Evolutionary conservation across 2,797 vertebrate species (phyloP).

Genomic region (Tamandua tetradactyla): DNA sequence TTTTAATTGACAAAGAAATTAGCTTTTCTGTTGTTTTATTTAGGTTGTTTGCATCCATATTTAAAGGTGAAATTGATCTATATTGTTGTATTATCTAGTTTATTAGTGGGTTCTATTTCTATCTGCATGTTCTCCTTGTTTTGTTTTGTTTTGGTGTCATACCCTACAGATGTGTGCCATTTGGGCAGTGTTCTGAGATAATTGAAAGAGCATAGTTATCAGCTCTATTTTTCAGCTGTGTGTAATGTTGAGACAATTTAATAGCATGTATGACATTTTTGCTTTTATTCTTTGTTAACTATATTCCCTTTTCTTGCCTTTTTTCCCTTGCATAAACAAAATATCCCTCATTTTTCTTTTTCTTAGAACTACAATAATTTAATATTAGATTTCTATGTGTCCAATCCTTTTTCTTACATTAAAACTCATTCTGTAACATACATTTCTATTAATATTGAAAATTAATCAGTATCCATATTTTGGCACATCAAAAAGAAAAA

Average conservation of each 20-base stretch:
- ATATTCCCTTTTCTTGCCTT: not conserved
- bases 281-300: not conserved
- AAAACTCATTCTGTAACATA: not conserved
- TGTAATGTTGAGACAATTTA: not conserved
- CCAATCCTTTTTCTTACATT: not conserved
- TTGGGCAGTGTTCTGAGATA: not conserved
- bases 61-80: not conserved
- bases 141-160: not conserved
- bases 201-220: not conserved
- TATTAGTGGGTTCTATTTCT: not conserved
- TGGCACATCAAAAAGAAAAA: not conserved
- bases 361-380: not conserved
- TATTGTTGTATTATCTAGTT: not conserved
- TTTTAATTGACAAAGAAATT: not conserved
- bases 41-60: not conserved
- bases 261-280: too few species aligned
- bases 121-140: not conserved
- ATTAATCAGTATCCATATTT: not conserved
- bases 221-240: too few species aligned
- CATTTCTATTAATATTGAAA: not conserved
- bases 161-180: too few species aligned
- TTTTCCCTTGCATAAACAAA: not conserved
- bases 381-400: not conserved
- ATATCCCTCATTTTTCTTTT: not conserved
- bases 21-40: not conserved